phyloP scores from a whole-genome alignment of 2,797 vertebrate genomes.

The Tragopan temminckii region DNA sequence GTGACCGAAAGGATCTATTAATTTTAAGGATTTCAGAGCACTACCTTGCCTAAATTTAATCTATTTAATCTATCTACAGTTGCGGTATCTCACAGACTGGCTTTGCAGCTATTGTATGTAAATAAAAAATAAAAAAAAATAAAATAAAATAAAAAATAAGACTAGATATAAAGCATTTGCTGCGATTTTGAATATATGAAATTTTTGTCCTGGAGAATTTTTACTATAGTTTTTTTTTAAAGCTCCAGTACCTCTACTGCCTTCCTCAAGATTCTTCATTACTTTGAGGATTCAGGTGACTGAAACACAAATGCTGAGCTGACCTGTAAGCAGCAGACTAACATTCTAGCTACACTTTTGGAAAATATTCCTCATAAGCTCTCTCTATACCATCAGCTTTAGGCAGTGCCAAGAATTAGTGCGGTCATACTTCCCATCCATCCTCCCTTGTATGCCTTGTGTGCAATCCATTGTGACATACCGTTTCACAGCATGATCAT shows the following conservation, averaged over 20 bases:
- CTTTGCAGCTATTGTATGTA: neutral
- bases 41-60: neutral
- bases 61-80: neutral
- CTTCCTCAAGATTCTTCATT: neutral
- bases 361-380: neutral
- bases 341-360: neutral
- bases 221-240: neutral
- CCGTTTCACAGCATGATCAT: neutral
- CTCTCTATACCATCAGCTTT: neutral
- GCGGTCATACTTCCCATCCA: neutral
- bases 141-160: fast-evolving
- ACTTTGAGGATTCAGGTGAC: neutral
- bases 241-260: neutral
- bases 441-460: neutral
- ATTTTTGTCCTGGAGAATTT: neutral
- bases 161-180: neutral
- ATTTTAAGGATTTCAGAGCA: neutral
- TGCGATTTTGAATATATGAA: neutral
- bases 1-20: neutral
- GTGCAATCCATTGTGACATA: fast-evolving
- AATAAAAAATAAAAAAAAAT: fast-evolving
- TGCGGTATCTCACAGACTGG: fast-evolving
- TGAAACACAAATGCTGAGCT: neutral
- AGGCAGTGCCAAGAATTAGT: neutral
- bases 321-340: neutral